Evolutionary conservation across 2,888 invertebrate genomes (phyloP).

Genomic region (Harpalus rufipes): DNA sequence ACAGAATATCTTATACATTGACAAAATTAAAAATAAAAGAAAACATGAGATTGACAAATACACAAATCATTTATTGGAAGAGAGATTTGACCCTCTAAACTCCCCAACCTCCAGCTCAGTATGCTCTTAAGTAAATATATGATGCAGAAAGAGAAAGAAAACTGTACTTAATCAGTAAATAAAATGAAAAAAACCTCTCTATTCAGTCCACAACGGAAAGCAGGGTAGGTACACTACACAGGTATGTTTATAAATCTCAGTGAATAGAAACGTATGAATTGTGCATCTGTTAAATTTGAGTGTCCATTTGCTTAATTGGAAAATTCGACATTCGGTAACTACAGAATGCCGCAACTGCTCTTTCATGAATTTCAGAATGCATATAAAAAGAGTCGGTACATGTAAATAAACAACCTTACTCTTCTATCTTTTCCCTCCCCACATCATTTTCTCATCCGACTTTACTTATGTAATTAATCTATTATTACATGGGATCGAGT

Average conservation of each 20-base stretch:
- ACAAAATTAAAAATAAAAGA: too few relatives aligned
- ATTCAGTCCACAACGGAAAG: conserved; percentile 24
- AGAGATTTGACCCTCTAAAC: too few relatives aligned
- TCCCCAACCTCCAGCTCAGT: neutral
- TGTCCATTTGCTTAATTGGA: conserved; percentile 77
- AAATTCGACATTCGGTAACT: conserved; percentile 75
- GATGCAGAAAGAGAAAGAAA: conserved; percentile 14
- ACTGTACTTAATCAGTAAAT: conserved; percentile 55
- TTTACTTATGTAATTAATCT: too few relatives aligned
- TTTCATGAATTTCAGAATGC: conserved; percentile 34
- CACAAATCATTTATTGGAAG: too few relatives aligned
- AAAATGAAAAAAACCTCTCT: conserved; percentile 53
- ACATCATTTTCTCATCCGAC: too few relatives aligned
- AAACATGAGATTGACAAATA: too few relatives aligned
- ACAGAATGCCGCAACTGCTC: conserved; percentile 22
- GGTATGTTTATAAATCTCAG: conserved; percentile 59
- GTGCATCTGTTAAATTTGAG: conserved; percentile 74
- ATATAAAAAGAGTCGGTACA: neutral
- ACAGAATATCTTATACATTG: too few relatives aligned
- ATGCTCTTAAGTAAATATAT: neutral
- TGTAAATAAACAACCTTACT: neutral
- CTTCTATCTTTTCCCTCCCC: too few relatives aligned
- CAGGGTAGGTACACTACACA: neutral
- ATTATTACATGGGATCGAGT: too few relatives aligned
- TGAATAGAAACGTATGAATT: conserved; percentile 58